Evolutionary conservation across 2,113 vertebrate species (phyloP), one percentile per base, ranked within the genome.

Genomic region (Chloroceryle aenea): DNA sequence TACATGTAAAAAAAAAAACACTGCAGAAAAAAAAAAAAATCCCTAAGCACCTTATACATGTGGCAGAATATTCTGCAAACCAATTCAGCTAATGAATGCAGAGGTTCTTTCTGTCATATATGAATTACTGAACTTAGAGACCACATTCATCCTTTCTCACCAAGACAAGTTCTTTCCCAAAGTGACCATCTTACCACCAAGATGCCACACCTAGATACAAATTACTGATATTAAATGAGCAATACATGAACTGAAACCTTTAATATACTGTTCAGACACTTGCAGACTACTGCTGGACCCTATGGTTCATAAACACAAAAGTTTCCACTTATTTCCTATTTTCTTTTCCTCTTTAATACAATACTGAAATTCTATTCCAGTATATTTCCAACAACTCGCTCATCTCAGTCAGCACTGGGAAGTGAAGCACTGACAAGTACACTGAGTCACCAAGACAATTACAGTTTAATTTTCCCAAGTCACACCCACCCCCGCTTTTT

Each of bases 401-500:
- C 48, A 84, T 67, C 81, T 97, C 87, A 97, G 84, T 95, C 92
- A 97, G 93, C 83, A 91, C 62, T 77, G 45, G 67, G 68, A 97
- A 96, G 95, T 74, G 84, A 89, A 76, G 38, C 80, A 96, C 62
- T 87, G 29, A 87, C 50, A 78, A 90, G 32, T 45, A 76, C 59
- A 55, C 2, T 93, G 88, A 97, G 77, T 96, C 95, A 97, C 61
- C 43, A 58, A 72, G 61, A 71, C 77, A 91, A 91, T 96, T 92
- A 87, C 12, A 93, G 73, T 83, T 92, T 96, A 91, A 98, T 94
- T 92, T 89, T 67, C 61, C 68, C 73, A 43, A 90, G 92, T 93
- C 89, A 95, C 7, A 50, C 23, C 48, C 22, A 23, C 38, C 15
- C 43, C 68, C 8, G 5, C 4, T 20, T 71, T 93, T 73, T 69